Conservation (phyloP, 2,888 invertebrate species). For the Xestoiulus laeticollis region DNA sequence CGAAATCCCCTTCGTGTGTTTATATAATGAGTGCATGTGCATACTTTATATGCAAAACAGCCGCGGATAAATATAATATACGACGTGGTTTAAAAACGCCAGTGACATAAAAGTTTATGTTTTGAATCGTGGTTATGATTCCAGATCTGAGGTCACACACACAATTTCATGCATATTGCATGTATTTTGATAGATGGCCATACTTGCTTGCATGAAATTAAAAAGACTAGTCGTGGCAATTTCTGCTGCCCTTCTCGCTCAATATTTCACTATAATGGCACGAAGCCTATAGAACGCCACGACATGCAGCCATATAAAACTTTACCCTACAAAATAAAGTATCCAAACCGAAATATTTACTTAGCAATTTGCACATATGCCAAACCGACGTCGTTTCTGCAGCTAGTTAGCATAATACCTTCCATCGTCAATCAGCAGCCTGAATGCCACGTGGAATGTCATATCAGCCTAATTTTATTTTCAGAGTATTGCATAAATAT, state of each 20-base stretch:
- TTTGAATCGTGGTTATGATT: slow-evolving; percentile 5
- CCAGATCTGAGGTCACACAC: not conserved
- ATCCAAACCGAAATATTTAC: not conserved
- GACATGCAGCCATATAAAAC: not conserved
- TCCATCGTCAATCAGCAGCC: not conserved
- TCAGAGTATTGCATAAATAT: not conserved
- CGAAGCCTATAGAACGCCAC: not conserved
- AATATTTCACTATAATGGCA: not conserved
- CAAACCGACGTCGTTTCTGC: not conserved
- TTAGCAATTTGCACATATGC: not conserved
- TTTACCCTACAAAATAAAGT: not conserved
- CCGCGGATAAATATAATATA: not conserved
- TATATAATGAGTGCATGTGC: not conserved
- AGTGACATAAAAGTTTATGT: slow-evolving; percentile 30
- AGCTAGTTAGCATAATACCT: not conserved
- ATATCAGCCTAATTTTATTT: not conserved
- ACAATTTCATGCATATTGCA: not conserved
- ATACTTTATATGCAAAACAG: slow-evolving; percentile 9
- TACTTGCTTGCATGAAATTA: slow-evolving; percentile 34
- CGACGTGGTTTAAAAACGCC: not conserved
- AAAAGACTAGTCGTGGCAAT: not conserved
- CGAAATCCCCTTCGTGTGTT: not conserved
- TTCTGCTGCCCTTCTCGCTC: not conserved
- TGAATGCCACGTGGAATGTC: not conserved
- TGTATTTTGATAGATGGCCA: not conserved